phyloP scores from a whole-genome alignment of 2,113 vertebrate species.

The Gallinago undulata region DNA sequence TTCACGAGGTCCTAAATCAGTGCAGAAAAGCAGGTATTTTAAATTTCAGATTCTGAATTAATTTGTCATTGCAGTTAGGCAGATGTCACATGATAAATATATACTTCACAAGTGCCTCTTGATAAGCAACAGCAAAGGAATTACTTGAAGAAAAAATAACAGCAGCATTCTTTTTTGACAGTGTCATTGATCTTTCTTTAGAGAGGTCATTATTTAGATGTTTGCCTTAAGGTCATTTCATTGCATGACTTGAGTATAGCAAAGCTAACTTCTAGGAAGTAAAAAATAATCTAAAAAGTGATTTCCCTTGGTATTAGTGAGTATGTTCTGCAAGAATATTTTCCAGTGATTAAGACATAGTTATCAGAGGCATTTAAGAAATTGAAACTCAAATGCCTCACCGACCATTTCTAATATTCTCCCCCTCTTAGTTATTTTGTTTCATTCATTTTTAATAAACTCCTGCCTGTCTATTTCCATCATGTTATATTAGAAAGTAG shows the following conservation, averaged over 20 bases:
- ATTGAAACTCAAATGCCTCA: not conserved
- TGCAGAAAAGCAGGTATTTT: not conserved
- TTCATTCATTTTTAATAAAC: not conserved
- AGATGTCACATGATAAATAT: not conserved
- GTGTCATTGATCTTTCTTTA: not conserved
- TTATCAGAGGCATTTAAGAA: not conserved
- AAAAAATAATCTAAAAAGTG: not conserved
- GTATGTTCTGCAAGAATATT: not conserved
- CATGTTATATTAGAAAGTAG: not conserved
- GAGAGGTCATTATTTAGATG: slow-evolving; percentile 4
- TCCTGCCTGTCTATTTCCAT: not conserved
- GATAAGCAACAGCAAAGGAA: not conserved
- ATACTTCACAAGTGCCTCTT: not conserved
- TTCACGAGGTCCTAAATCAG: not conserved
- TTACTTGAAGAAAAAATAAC: not conserved
- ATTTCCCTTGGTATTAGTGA: not conserved
- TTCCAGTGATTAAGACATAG: not conserved
- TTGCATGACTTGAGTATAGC: not conserved
- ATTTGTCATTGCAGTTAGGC: not conserved
- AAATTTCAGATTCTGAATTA: not conserved
- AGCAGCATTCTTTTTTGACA: not conserved
- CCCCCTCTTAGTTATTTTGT: not conserved
- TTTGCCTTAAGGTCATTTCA: slow-evolving; percentile 1
- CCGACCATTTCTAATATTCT: not conserved
- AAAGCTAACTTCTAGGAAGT: not conserved